Conservation (phyloP, 2,113 vertebrate species). For the Callithrix jacchus region DNA sequence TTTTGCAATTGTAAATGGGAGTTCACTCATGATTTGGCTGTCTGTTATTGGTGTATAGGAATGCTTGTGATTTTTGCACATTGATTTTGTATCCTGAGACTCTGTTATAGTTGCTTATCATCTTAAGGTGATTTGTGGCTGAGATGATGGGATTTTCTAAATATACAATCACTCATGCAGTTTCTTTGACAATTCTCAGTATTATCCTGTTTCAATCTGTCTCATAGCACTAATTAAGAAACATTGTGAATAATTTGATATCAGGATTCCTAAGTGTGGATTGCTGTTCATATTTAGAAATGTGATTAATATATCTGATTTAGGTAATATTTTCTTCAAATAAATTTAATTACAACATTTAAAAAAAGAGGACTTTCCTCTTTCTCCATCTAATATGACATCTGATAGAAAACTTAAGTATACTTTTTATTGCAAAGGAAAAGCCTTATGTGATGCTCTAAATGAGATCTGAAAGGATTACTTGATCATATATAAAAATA, state of each 20-base stretch:
- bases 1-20: too few relatives aligned
- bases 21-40: too few relatives aligned
- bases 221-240: constrained; percentile 42
- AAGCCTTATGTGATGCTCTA: neutral
- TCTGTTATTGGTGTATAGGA: too few relatives aligned
- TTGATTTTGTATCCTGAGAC: too few relatives aligned
- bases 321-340: constrained; percentile 45
- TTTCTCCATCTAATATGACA: neutral
- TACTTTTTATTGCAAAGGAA: neutral
- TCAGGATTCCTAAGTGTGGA: neutral
- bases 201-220: neutral
- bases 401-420: neutral
- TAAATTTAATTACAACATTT: constrained; percentile 56
- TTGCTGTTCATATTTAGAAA: constrained; percentile 37
- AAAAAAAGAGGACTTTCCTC: neutral
- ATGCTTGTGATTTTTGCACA: too few relatives aligned
- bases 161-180: neutral
- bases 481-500: neutral
- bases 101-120: too few relatives aligned
- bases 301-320: constrained; percentile 44
- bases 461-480: neutral
- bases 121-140: too few relatives aligned
- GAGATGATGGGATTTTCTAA: too few relatives aligned
- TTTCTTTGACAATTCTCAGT: neutral
- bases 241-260: neutral